Base-by-base conservation (phyloP, 1,140 invertebrate genomes). In the Apis laboriosa region DNA sequence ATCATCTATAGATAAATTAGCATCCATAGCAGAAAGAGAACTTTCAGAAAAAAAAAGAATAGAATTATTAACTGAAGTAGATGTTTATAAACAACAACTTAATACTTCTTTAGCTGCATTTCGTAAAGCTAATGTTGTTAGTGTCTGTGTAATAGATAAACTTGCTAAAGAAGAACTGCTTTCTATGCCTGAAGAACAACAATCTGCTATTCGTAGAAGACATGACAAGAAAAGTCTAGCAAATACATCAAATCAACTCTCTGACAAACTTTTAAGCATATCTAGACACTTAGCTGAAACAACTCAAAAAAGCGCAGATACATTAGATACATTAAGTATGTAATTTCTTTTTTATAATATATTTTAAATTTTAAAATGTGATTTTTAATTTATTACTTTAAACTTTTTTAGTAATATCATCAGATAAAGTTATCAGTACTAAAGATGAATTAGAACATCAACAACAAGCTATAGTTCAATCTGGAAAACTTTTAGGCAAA, bases 401-500 rank as follows among this genome's bases (percentile, higher is more conserved):
- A 92, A 75, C 86, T 83, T 53, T 93, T 95, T 95, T 80, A 94
- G 94, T 94, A 34, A 93, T 85, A 58, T 94, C 93, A 2, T 94
- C 93, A 0, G 93, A 93, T 15, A 94, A 94, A 80, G 92, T 93
- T n/a, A 92, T 96, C 90, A 96, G 96, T 12, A 99, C 97, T 9
- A 96, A 96, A 88, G 97, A 97, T 88, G 98, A 99, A 93, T 94
- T 99, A 21, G 96, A 97, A 87, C 96, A 96, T 80, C 98, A 98
- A 84, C 97, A 97, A 13, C 96, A 97, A 86, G 97, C 97, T 15
- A 98, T 99, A 86, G 95, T 96, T 19, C 98, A 98, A 90, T 98
- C 98, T 0, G 96, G 97, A 80, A 98, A 98, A 93, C 94, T 99
- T 5, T 94, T 99, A 60, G 98, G 97, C 34, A 99, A 99, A 95